These are phyloP conservation scores for Enteromius treurensis DNA, from an alignment of 2,797 vertebrate genomes.

Conservation along the genomic window DNA sequence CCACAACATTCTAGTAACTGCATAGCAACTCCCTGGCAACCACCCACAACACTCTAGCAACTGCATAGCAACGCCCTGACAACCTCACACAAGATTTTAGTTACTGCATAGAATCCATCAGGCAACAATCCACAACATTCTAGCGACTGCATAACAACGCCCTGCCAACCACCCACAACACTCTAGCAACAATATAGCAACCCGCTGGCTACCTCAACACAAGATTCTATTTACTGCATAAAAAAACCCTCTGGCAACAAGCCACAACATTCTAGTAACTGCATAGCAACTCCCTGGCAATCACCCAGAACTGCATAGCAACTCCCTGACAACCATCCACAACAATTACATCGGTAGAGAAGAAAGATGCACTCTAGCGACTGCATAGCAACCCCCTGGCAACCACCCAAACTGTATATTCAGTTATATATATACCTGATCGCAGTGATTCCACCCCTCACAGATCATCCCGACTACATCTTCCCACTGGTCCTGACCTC, in stretches of 20 bases:
- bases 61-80: not conserved
- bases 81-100: not conserved
- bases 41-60: not conserved
- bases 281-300: not conserved
- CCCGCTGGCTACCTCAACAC: no score
- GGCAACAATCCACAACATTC: not conserved
- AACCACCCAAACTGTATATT: not conserved
- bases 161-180: not conserved
- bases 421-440: not conserved
- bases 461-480: conserved; percentile 85
- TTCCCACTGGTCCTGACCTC: conserved; percentile 88
- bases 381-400: not conserved
- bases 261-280: not conserved
- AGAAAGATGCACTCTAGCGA: not conserved
- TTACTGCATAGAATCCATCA: not conserved
- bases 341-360: no score
- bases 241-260: not conserved
- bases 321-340: no score
- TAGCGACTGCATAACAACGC: not conserved
- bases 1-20: no score
- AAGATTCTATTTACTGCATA: no score
- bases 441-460: conserved; percentile 10
- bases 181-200: not conserved
- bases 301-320: no score
- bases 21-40: not conserved